phyloP scores from a whole-genome alignment of 2,888 invertebrate species.

The Athalia cordata region DNA sequence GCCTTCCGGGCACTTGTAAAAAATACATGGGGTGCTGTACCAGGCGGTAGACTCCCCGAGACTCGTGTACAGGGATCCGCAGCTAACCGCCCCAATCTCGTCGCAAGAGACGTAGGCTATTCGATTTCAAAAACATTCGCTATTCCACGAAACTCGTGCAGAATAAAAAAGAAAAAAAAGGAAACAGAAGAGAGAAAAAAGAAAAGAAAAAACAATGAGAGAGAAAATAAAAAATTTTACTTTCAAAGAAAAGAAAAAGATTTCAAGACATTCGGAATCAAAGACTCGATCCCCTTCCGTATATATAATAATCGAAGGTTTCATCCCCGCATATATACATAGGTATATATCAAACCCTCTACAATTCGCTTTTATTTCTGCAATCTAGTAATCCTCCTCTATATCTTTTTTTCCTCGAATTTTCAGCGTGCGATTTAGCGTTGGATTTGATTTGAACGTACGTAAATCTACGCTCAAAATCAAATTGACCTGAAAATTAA shows the following conservation, averaged over 20 bases:
- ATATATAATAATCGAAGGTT: background rate
- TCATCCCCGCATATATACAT: background rate
- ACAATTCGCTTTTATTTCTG: too few relatives aligned
- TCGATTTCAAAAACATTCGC: slow-evolving; percentile 38
- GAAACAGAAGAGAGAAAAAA: background rate
- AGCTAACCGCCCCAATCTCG: slow-evolving; percentile 31
- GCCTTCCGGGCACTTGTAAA: slow-evolving; percentile 46
- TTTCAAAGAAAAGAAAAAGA: background rate
- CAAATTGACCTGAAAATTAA: too few relatives aligned
- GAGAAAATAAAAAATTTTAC: background rate
- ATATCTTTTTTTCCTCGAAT: too few relatives aligned
- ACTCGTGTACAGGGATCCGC: slow-evolving; percentile 19
- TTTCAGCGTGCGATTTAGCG: too few relatives aligned
- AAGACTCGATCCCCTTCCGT: background rate
- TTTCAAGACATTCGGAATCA: background rate
- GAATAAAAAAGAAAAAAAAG: background rate
- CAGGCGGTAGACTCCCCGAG: background rate
- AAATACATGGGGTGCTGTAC: slow-evolving; percentile 36
- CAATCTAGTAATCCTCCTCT: too few relatives aligned
- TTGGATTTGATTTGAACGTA: too few relatives aligned
- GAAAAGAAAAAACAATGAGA: too few relatives aligned
- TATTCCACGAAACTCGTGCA: background rate
- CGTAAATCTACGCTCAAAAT: too few relatives aligned
- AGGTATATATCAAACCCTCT: background rate
- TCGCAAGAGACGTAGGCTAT: background rate